Evolutionary conservation across 2,113 vertebrate genomes (phyloP), one percentile per base, ranked within the genome.

Genomic region (Podarcis raffonei): DNA sequence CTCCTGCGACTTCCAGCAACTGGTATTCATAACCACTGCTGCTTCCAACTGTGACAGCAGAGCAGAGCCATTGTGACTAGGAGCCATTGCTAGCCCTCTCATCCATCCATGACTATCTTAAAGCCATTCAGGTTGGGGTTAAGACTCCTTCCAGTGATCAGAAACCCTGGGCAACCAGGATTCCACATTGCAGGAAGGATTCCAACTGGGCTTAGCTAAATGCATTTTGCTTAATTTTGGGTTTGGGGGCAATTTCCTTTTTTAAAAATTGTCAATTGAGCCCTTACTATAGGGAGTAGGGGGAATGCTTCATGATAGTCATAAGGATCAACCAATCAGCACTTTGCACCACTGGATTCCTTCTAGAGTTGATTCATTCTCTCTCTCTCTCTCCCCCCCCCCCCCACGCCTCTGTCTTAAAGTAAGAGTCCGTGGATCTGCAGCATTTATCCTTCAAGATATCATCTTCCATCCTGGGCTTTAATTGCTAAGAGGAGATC

Each of bases 401-500:
- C n/a, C n/a, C n/a, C n/a, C n/a, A 1, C 11, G 1, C 6, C 2
- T 37, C 72, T 37, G 32, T 37, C 20, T 30, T 27, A 72, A 32
- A 74, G 48, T 53, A 1, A n/a, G 82, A 30, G 23, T 8, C 25
- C 2, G 18, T 59, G 20, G 8, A 81, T 62, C 57, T 18, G 32
- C 53, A 62, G 18, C 16, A 22, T 9, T 9, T 20, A 2, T 35
- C n/a, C 7, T 2, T 81, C n/a, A 62, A 23, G 15, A 25, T 62
- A 81, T 22, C 20, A 3, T 53, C 22, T 39, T 53, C 42, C 25
- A 48, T 25, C 53, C 68, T n/a, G 35, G 16, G 5, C 5, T 27
- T 53, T 90, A 94, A 90, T 86, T 78, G 87, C 22, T 91, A 86
- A 85, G 89, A 85, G 11, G 5, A 88, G 27, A 86, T 92, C 86